Evolutionary conservation across 2,888 invertebrate species (phyloP), one percentile per base, ranked within the genome.

Genomic region (Bimastos eiseni): DNA sequence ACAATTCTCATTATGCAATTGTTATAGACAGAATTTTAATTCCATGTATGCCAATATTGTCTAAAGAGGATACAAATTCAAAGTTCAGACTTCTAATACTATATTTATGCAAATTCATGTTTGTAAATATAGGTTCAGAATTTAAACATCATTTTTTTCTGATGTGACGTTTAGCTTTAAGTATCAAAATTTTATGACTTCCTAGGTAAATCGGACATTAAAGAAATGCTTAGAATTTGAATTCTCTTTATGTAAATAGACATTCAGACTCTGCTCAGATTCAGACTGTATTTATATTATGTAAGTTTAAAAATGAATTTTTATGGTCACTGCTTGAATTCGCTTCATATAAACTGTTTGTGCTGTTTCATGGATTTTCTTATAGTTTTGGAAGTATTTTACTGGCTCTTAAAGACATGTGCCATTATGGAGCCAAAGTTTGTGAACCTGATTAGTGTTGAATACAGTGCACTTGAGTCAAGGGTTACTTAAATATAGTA

Each of bases 281-380:
- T 70, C n/a, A 70, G 70, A n/a, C 70, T 70, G 30, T 70, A 70
- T 70, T 70, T 70, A 70, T 70, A 70, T n/a, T n/a, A n/a, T n/a
- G n/a, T n/a, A n/a, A n/a, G 70, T 70, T 70, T 70, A 70, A n/a
- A 70, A 70, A n/a, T 70, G 70, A 30, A 30, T 30, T n/a, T 49
- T 70, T 70, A n/a, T 70, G 70, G 1, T 70, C 70, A 70, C n/a
- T 1, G n/a, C 11, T 70, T 70, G n/a, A 70, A 70, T 70, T 70
- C n/a, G 5, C 30, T 70, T 70, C 13, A n/a, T n/a, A 5, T 70
- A 70, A 70, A 70, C 70, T n/a, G 70, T 70, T 70, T 70, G 70
- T 70, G 70, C 70, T 4, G 30, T n/a, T 70, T 30, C 70, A 70
- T n/a, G n/a, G 5, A 3, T n/a, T 17, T 70, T 70, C 70, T n/a